Percentiles rank a stretch among this genome's conserved stretches.
phyloP scores from a whole-genome alignment of 2,113 vertebrate species.

The Cyprinus carpio region DNA sequence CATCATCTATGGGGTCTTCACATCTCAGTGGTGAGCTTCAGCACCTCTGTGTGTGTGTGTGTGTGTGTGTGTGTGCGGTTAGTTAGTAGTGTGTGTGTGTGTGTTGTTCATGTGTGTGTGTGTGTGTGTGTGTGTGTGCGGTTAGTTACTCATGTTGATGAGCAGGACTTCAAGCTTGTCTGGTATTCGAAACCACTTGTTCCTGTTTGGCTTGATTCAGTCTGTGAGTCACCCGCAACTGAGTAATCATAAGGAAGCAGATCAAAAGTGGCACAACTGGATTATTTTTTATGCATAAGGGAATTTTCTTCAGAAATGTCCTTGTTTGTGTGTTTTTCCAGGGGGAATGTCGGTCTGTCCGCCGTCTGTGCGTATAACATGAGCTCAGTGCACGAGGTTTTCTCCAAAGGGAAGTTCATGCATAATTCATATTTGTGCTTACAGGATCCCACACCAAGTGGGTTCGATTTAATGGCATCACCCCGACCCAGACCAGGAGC shows the following conservation, averaged over 20 bases:
- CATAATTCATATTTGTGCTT: no score
- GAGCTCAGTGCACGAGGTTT: slow-evolving; percentile 85
- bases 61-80: no score
- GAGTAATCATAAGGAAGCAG: neutral
- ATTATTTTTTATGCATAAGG: neutral
- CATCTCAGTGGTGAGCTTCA: slow-evolving; percentile 88
- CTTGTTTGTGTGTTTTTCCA: slow-evolving; percentile 60
- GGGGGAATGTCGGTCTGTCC: slow-evolving; percentile 92
- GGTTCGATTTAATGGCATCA: slow-evolving; percentile 87
- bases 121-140: neutral
- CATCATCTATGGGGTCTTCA: slow-evolving; percentile 91
- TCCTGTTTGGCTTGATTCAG: neutral
- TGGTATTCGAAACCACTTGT: neutral
- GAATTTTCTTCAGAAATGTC: neutral
- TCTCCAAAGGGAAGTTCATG: slow-evolving; percentile 95
- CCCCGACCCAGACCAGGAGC: slow-evolving; percentile 91
- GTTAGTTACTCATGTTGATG: no score
- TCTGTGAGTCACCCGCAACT: neutral
- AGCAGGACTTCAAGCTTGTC: neutral
- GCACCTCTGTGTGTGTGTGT: no score
- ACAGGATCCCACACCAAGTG: slow-evolving; percentile 96
- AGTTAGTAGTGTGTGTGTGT: no score
- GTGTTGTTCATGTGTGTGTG: neutral
- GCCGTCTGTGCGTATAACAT: slow-evolving; percentile 92
- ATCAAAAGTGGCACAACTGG: neutral